Evolutionary conservation across 2,797 vertebrate genomes (phyloP), one percentile per base, ranked within the genome.

Genomic region (Kryptolebias ocellatus): DNA sequence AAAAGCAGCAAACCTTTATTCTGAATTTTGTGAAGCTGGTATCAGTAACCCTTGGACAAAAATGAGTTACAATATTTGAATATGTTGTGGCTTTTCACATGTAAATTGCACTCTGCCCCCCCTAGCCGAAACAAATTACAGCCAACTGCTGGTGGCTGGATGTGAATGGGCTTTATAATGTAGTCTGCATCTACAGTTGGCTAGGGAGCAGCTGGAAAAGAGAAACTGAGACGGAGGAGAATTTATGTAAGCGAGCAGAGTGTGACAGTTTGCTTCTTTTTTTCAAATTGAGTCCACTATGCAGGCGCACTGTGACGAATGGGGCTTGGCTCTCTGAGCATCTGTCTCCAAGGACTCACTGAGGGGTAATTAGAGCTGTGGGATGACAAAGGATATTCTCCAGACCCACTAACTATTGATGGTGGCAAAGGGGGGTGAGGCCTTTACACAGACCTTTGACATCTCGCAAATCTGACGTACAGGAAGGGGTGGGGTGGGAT

Each of bases 101-200:
- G 92, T 84, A 90, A 93, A 93, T 92, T 65, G 72, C 81, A 84
- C 85, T 89, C 79, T 87, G 84, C 83, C 83, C 80, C 87, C 89
- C 86, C 72, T 60, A 85, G 86, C 89, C 88, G 85, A 90, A 89
- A 93, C 92, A 92, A 92, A 93, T 93, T 88, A 91, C 79, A 88
- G 89, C 89, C 89, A 91, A 91, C 87, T 91, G 89, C 89, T 92
- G 86, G 89, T 89, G 89, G 87, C 80, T 88, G 86, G 84, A 84
- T 85, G 67, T 89, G 89, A 93, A 93, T 92, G 88, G 91, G 83
- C 70, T 76, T 90, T 71, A 78, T 90, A 90, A 90, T 89, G 90
- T 89, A 90, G 88, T 87, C 87, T 85, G 89, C 83, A 88, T 85
- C 85, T 93, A 92, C 91, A 92, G 92, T 90, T 89, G 77, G 87